These are phyloP conservation scores for Leptinotarsa lineolata DNA, from an alignment of 1,140 invertebrate genomes.

Conservation along the genomic window DNA sequence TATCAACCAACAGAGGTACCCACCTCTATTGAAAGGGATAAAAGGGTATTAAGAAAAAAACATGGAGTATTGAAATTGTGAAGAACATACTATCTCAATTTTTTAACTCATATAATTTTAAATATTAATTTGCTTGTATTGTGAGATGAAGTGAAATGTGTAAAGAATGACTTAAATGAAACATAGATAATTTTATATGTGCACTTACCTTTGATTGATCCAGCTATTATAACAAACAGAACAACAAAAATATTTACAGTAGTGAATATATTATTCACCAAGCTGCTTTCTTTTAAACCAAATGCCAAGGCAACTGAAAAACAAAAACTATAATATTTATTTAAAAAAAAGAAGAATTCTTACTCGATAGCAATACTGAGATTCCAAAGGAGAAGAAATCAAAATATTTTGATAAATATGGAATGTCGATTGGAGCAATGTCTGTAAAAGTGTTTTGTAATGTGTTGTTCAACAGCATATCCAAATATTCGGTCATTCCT, in stretches of 20 bases:
- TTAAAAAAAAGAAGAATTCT: slow-evolving; percentile 31
- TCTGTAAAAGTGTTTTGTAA: slow-evolving; percentile 65
- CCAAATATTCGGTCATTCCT: slow-evolving; percentile 76
- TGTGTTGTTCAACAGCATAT: slow-evolving; percentile 65
- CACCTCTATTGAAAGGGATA: no score
- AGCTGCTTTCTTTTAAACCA: slow-evolving; percentile 83
- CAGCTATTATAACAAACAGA: slow-evolving; percentile 80
- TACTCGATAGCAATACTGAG: slow-evolving; percentile 63
- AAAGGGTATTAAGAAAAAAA: no score
- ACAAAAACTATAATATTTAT: background rate
- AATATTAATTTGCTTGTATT: no score
- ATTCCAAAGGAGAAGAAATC: slow-evolving; percentile 70
- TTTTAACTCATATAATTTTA: no score
- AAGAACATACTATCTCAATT: no score
- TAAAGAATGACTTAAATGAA: no score
- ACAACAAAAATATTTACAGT: slow-evolving; percentile 82
- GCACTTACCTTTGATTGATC: slow-evolving; percentile 71
- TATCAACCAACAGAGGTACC: no score
- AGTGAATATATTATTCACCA: slow-evolving; percentile 84
- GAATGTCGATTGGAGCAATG: slow-evolving; percentile 63
- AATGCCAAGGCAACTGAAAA: slow-evolving; percentile 72
- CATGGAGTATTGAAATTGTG: no score
- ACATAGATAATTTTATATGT: background rate
- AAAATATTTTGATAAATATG: slow-evolving; percentile 67
- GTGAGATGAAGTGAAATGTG: no score